Evolutionary conservation across 1,140 invertebrate genomes (phyloP).

Genomic region (Chrysomallon squamiferum): DNA sequence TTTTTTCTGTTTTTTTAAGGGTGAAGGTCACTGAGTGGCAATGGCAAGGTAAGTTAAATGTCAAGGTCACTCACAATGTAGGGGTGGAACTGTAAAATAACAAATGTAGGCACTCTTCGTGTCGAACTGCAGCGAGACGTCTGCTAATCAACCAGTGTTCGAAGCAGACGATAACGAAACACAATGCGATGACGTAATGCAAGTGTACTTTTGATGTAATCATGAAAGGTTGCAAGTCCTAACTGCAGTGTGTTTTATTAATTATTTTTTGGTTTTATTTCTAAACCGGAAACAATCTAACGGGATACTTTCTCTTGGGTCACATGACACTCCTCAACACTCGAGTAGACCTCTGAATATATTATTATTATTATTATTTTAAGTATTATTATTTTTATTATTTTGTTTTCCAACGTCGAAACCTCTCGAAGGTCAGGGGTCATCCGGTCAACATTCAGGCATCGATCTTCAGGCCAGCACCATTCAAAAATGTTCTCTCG

Average conservation of each 20-base stretch:
- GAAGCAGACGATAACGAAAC: background rate
- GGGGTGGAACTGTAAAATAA: background rate
- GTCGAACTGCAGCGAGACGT: background rate
- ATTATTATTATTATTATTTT: no score
- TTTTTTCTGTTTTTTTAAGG: background rate
- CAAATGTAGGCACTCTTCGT: background rate
- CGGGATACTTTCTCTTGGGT: no score
- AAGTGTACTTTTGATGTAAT: background rate
- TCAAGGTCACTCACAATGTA: conserved; percentile 2
- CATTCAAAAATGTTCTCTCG: background rate
- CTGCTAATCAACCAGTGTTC: background rate
- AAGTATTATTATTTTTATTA: no score
- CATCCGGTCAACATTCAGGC: background rate
- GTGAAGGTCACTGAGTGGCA: conserved; percentile 13
- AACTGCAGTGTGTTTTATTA: background rate
- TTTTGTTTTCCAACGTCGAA: no score
- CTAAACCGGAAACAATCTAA: no score
- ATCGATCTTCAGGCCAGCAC: background rate
- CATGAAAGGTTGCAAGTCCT: background rate
- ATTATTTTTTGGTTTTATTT: no score
- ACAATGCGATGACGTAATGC: background rate
- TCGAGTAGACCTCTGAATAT: no score
- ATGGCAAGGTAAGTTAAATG: conserved; percentile 9
- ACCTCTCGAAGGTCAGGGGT: no score
- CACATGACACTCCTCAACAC: no score